phyloP scores from a whole-genome alignment of 1,140 invertebrate genomes.

The Drosophila tani region DNA sequence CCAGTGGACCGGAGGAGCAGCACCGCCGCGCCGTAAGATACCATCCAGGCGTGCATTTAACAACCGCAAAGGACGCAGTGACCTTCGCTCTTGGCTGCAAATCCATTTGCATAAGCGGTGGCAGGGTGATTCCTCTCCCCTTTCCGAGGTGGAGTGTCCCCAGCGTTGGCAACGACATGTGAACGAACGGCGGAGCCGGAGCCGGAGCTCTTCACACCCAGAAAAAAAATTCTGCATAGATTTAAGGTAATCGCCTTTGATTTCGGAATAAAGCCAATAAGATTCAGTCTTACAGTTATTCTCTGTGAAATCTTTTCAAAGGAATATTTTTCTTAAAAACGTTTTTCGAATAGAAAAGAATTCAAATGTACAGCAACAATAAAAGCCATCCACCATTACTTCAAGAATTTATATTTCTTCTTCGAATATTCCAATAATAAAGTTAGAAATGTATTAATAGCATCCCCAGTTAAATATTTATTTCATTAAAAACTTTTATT shows the following conservation, averaged over 20 bases:
- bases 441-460: too few species aligned
- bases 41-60: slow-evolving; percentile 59
- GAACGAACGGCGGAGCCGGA: neutral
- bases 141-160: slow-evolving; percentile 15
- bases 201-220: neutral
- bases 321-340: too few species aligned
- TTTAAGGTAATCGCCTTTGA: neutral
- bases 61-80: slow-evolving; percentile 63
- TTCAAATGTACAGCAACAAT: too few species aligned
- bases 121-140: neutral
- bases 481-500: neutral
- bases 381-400: too few species aligned
- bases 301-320: too few species aligned
- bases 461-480: too few species aligned
- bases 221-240: neutral
- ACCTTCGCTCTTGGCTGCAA: slow-evolving; percentile 79
- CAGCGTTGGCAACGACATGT: slow-evolving; percentile 38
- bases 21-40: slow-evolving; percentile 8
- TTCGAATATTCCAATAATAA: too few species aligned
- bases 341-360: too few species aligned
- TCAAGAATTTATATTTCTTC: too few species aligned
- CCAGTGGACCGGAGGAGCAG: neutral
- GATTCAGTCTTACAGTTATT: too few species aligned
- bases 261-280: neutral
- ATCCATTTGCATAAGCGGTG: slow-evolving; percentile 74